Percentiles rank a stretch among this genome's conserved stretches.
Conservation (phyloP, 1,140 invertebrate genomes). For the Rhopalosiphum maidis region DNA sequence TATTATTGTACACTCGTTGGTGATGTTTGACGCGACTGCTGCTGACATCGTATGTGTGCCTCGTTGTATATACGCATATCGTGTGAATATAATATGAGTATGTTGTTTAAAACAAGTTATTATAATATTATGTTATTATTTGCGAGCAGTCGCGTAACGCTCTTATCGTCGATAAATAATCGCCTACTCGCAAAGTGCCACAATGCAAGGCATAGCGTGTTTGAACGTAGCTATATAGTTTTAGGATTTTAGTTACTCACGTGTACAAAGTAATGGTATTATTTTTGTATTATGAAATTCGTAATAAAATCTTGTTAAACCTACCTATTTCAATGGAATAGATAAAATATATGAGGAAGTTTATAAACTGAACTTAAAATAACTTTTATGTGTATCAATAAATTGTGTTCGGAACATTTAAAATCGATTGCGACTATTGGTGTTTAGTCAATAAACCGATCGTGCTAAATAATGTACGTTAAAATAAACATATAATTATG, state of each 20-base stretch:
- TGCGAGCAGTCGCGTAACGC: neutral
- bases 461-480: neutral
- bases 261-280: neutral
- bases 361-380: neutral
- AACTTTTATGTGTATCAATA: neutral
- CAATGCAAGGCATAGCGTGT: neutral
- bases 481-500: neutral
- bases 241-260: neutral
- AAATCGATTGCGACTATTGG: neutral
- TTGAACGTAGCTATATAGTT: neutral
- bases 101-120: constrained; percentile 21
- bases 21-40: neutral
- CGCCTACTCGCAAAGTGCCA: neutral
- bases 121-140: constrained; percentile 16
- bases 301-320: neutral
- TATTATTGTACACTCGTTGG: neutral
- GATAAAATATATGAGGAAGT: neutral
- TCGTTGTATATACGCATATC: neutral
- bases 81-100: neutral
- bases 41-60: neutral
- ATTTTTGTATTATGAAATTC: neutral
- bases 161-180: constrained; percentile 34
- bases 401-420: neutral
- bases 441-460: too few species aligned
- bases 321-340: neutral